phyloP scores from a whole-genome alignment of 2,888 invertebrate genomes.

The Thymelicus lineola region DNA sequence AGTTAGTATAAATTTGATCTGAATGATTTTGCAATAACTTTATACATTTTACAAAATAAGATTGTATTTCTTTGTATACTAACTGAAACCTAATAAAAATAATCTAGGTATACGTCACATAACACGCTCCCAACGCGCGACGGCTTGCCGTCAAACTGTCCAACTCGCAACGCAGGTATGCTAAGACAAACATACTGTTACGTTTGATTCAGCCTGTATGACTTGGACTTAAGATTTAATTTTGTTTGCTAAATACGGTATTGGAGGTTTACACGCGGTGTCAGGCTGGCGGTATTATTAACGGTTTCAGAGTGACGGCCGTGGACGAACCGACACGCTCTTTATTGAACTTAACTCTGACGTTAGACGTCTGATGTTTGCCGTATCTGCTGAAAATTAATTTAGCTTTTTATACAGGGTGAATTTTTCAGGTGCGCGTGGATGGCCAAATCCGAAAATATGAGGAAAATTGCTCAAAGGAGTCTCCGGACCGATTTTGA shows the following conservation, averaged over 20 bases:
- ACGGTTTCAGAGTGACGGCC: constrained; percentile 59
- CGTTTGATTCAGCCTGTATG: constrained; percentile 34
- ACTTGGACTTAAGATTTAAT: constrained; percentile 39
- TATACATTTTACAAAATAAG: too few relatives aligned
- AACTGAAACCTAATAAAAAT: constrained; percentile 38
- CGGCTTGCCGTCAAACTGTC: constrained; percentile 73
- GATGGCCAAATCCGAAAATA: too few relatives aligned
- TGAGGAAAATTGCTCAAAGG: too few relatives aligned
- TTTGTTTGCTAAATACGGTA: constrained; percentile 16
- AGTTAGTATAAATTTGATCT: too few relatives aligned
- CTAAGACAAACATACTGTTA: constrained; percentile 36
- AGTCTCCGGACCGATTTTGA: too few relatives aligned
- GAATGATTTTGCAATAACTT: too few relatives aligned
- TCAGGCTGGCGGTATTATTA: constrained; percentile 62
- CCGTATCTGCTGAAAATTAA: constrained; percentile 61
- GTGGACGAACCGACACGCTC: constrained; percentile 53
- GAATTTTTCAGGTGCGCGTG: too few relatives aligned
- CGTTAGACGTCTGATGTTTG: constrained; percentile 48
- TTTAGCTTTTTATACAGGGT: too few relatives aligned
- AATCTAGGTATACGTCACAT: constrained; percentile 57
- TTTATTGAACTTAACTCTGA: constrained; percentile 63
- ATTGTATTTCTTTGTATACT: neutral
- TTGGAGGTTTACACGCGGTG: constrained; percentile 43
- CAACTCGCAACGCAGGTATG: constrained; percentile 68
- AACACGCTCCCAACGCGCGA: constrained; percentile 60